These are phyloP conservation scores for Candoia aspera DNA, from an alignment of 2,113 vertebrate species.

Conservation along the genomic window DNA sequence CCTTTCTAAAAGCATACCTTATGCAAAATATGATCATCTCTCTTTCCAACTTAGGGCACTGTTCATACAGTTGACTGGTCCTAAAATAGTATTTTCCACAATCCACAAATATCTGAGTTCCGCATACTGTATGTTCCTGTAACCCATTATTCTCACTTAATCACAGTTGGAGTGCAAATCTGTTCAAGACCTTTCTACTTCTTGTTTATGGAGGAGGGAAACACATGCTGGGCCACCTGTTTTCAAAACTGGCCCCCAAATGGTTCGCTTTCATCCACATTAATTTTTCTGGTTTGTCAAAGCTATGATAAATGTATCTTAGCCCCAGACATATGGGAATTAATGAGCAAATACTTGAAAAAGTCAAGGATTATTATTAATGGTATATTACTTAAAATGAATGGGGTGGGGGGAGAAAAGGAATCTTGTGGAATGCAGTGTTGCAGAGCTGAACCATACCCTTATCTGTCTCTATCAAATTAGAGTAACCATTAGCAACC, in stretches of 20 bases:
- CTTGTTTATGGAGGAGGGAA: neutral
- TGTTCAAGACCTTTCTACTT: neutral
- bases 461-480: slow-evolving; percentile 30
- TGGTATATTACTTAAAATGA: slow-evolving; percentile 23
- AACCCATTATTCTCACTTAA: neutral
- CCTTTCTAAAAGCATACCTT: neutral
- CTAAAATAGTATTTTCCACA: neutral
- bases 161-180: neutral
- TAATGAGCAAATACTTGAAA: neutral
- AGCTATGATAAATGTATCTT: neutral
- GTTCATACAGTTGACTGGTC: neutral
- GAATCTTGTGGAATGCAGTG: neutral
- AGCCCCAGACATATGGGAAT: neutral
- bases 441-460: neutral
- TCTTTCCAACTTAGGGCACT: neutral
- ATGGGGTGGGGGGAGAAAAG: neutral
- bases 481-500: neutral
- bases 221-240: too few species aligned
- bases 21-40: neutral
- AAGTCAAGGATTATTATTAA: neutral
- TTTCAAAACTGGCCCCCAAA: too few species aligned
- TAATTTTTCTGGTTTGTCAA: slow-evolving; percentile 1
- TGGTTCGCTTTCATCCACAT: neutral
- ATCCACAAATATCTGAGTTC: neutral
- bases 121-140: neutral